phyloP scores from a whole-genome alignment of 2,113 vertebrate genomes.

The Monopterus albus region DNA sequence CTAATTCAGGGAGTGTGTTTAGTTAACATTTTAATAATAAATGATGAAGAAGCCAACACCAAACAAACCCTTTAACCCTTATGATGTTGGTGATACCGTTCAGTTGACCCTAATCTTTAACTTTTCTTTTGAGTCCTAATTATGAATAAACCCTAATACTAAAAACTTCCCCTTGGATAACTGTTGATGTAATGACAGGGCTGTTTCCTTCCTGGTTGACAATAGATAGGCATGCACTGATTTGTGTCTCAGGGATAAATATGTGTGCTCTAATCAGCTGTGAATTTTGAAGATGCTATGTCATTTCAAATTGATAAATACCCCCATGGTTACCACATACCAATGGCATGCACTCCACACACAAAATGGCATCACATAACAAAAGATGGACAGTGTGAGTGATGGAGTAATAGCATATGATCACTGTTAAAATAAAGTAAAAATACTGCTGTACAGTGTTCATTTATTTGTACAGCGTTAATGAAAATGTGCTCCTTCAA shows the following conservation, averaged over 20 bases:
- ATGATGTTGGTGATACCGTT: neutral
- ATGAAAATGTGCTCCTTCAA: no score
- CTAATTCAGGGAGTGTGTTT: neutral
- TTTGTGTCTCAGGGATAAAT: constrained; percentile 7
- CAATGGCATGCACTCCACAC: neutral
- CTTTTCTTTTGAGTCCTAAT: neutral
- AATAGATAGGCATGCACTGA: constrained; percentile 12
- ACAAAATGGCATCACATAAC: constrained; percentile 41
- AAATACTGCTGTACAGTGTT: no score
- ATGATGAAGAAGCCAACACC: neutral
- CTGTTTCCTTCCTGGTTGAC: neutral
- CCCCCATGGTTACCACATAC: constrained; percentile 1
- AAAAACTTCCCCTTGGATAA: neutral
- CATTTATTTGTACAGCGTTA: no score
- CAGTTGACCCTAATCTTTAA: neutral
- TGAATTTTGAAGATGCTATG: constrained; percentile 5
- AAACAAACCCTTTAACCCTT: constrained; percentile 7
- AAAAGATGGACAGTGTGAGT: neutral
- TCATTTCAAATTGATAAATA: constrained; percentile 12
- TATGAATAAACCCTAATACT: constrained; percentile 10
- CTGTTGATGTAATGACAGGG: constrained; percentile 22
- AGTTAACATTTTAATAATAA: neutral
- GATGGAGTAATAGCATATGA: neutral
- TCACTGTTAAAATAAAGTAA: neutral
- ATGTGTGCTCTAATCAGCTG: constrained; percentile 42